These are phyloP conservation scores for Salvelinus sp. DNA, from an alignment of 2,113 vertebrate genomes.

Conservation along the genomic window DNA sequence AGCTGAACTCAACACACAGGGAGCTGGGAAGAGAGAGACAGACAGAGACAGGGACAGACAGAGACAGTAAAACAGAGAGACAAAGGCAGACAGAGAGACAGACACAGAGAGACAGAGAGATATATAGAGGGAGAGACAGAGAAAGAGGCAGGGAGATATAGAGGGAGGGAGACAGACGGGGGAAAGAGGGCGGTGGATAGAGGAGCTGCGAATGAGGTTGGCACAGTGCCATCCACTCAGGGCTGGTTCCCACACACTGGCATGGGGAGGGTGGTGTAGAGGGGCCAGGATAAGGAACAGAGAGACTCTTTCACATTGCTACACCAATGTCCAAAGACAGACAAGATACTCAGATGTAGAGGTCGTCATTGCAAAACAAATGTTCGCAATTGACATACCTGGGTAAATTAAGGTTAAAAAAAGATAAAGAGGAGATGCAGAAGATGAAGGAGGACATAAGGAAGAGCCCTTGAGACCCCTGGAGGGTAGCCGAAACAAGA, in stretches of 20 bases:
- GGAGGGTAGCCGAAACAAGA: constrained; percentile 39
- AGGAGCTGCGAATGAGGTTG: constrained; percentile 77
- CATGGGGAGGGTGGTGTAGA: constrained; percentile 64
- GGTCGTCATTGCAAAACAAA: no score
- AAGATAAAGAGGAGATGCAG: constrained; percentile 27
- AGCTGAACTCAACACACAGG: constrained; percentile 11
- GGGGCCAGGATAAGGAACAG: constrained; percentile 56
- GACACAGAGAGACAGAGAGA: constrained; percentile 42
- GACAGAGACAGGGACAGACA: constrained; percentile 28
- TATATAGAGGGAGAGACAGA: constrained; percentile 7
- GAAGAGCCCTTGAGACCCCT: background rate
- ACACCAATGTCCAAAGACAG: constrained; percentile 55
- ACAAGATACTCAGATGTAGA: constrained; percentile 16
- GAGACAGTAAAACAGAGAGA: constrained; percentile 14
- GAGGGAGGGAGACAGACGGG: constrained; percentile 59
- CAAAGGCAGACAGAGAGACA: background rate
- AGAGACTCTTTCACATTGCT: constrained; percentile 65
- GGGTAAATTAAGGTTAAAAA: constrained; percentile 23
- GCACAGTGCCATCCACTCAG: constrained; percentile 78
- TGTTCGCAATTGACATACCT: no score
- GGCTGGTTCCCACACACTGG: constrained; percentile 67
- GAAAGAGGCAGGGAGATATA: constrained; percentile 47
- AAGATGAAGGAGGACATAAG: constrained; percentile 10
- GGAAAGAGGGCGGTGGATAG: constrained; percentile 70
- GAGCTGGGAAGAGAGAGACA: no score